Percentiles rank a stretch among this genome's conserved stretches.
These are phyloP conservation scores for Heliconius erato DNA, from an alignment of 2,888 invertebrate genomes.

Conservation along the genomic window DNA sequence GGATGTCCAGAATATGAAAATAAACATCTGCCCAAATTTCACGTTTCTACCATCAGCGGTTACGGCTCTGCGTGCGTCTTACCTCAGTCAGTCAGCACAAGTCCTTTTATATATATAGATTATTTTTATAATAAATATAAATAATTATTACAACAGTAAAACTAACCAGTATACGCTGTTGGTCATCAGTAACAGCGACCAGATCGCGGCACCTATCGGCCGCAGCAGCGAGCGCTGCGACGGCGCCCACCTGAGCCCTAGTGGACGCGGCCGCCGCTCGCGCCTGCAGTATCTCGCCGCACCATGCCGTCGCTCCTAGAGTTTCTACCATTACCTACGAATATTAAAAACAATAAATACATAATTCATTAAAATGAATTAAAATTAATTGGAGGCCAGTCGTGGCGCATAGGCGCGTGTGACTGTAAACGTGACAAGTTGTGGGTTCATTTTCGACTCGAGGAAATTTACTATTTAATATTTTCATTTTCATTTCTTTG, in stretches of 20 bases:
- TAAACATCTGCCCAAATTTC: no score
- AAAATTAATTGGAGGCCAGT: not conserved
- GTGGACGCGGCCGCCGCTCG: conserved; percentile 91
- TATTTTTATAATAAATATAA: not conserved
- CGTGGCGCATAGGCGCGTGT: no score
- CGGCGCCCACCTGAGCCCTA: conserved; percentile 91
- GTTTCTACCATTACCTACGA: conserved; percentile 89
- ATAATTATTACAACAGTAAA: not conserved
- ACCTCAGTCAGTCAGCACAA: no score
- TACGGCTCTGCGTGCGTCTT: no score
- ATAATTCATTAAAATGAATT: not conserved
- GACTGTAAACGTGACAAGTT: no score
- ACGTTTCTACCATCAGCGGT: no score
- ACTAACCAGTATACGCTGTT: conserved; percentile 92
- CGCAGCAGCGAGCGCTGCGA: conserved; percentile 93
- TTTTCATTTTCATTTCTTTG: no score
- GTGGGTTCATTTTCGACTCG: no score
- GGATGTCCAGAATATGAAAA: no score
- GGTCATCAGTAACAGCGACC: conserved; percentile 94
- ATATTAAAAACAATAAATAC: not conserved
- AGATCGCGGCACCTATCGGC: conserved; percentile 94
- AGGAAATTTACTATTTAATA: no score
- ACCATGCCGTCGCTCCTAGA: conserved; percentile 86
- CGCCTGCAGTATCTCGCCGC: conserved; percentile 91
- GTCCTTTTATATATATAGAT: no score